Evolutionary conservation across 2,797 vertebrate genomes (phyloP).

Genomic region (Fistularia commersonii): DNA sequence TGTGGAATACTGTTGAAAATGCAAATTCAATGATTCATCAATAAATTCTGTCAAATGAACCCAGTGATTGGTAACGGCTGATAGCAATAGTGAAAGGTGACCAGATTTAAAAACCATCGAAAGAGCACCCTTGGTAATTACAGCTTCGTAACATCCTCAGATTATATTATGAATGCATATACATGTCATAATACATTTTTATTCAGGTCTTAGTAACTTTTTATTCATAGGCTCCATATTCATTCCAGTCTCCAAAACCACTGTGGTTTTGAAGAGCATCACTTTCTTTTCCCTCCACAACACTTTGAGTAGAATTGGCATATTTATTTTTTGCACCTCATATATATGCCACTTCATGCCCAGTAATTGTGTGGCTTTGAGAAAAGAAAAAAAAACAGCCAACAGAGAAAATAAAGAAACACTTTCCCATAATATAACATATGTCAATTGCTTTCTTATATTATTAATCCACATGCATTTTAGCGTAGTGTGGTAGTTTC

Average conservation of each 20-base stretch:
- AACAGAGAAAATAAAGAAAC: neutral
- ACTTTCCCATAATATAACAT: neutral
- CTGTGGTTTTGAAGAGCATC: conserved; percentile 2
- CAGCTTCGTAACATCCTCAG: neutral
- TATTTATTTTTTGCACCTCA: conserved; percentile 14
- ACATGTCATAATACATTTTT: conserved; percentile 13
- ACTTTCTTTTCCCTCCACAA: conserved; percentile 18
- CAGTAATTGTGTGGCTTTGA: neutral
- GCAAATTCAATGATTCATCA: too few relatives aligned
- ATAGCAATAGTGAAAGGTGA: neutral
- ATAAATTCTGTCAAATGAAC: too few relatives aligned
- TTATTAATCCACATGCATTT: too few relatives aligned
- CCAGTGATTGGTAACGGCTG: neutral
- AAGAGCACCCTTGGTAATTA: neutral
- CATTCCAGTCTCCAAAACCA: conserved; percentile 34
- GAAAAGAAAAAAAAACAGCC: neutral
- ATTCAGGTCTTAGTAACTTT: conserved; percentile 6
- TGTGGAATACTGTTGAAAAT: too few relatives aligned
- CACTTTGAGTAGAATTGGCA: conserved; percentile 12
- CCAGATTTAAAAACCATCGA: neutral
- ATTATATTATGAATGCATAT: conserved; percentile 13
- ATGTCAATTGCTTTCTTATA: too few relatives aligned
- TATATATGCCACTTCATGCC: conserved; percentile 8
- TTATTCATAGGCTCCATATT: conserved; percentile 24
- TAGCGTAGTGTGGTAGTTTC: too few relatives aligned